Percentiles rank a stretch among this genome's conserved stretches.
phyloP scores from a whole-genome alignment of 1,140 invertebrate genomes.

The Prorops nasuta region DNA sequence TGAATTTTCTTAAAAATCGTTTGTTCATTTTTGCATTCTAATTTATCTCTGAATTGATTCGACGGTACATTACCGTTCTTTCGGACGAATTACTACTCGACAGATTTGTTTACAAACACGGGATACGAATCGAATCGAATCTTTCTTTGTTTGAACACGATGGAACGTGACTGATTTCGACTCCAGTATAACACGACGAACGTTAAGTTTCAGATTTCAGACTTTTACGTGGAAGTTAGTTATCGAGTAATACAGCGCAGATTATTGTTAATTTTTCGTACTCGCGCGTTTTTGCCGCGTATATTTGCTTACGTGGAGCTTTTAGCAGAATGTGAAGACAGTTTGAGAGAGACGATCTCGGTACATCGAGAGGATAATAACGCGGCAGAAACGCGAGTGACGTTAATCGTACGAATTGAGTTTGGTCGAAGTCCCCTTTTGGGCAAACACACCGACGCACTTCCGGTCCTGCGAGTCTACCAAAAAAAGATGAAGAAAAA shows the following conservation, averaged over 20 bases:
- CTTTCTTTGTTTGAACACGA: too few species aligned
- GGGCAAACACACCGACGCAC: constrained; percentile 56
- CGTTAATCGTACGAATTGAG: constrained; percentile 52
- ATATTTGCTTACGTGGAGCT: neutral
- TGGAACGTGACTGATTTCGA: neutral
- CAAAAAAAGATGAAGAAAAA: constrained; percentile 10
- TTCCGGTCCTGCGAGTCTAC: constrained; percentile 37
- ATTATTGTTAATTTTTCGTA: constrained; percentile 48
- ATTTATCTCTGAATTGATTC: too few species aligned
- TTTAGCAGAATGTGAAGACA: neutral
- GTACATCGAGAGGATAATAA: too few species aligned
- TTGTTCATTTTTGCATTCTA: too few species aligned
- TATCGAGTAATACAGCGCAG: constrained; percentile 52
- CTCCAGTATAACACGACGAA: constrained; percentile 18
- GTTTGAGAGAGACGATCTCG: neutral
- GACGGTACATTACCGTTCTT: too few species aligned
- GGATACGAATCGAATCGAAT: too few species aligned
- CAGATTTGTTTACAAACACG: too few species aligned
- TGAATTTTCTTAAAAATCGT: too few species aligned
- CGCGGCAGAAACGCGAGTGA: constrained; percentile 30
- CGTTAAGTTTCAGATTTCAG: constrained; percentile 47
- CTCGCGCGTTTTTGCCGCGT: constrained; percentile 25
- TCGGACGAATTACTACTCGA: too few species aligned
- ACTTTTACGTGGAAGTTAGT: constrained; percentile 53
- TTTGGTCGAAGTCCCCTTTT: constrained; percentile 57